A percentile compares a stretch with the other conserved stretches of the same genome.
Conservation (phyloP, 2,113 vertebrate species). For the Panthera uncia region DNA sequence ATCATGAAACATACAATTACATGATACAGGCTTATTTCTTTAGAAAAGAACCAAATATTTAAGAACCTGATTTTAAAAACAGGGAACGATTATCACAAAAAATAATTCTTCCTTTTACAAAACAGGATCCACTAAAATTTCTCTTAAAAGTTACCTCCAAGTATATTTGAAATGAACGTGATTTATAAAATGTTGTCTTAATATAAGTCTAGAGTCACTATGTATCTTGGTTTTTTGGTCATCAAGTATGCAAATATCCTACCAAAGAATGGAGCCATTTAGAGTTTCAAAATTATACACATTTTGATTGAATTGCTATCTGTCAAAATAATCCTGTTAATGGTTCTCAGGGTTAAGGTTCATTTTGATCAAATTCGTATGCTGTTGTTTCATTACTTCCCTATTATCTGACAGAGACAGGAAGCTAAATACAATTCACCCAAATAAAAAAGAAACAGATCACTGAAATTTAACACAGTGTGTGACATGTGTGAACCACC, state of each 20-base stretch:
- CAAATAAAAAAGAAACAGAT: constrained; percentile 35
- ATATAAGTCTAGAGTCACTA: neutral
- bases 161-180: constrained; percentile 25
- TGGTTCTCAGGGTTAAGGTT: neutral
- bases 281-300: constrained; percentile 20
- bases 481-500: neutral
- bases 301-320: neutral
- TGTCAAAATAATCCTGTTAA: constrained; percentile 41
- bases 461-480: constrained; percentile 35
- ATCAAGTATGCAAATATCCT: constrained; percentile 5
- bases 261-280: neutral
- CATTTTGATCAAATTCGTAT: constrained; percentile 40
- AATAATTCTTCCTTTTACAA: neutral
- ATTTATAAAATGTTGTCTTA: constrained; percentile 7
- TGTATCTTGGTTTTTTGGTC: neutral
- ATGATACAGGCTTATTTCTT: neutral
- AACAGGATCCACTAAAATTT: constrained; percentile 20
- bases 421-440: neutral
- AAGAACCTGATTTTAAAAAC: constrained; percentile 37
- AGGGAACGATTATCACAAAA: neutral
- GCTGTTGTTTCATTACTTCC: neutral
- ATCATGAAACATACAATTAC: constrained; percentile 24
- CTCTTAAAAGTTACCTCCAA: constrained; percentile 30
- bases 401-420: constrained; percentile 33
- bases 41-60: neutral